phyloP scores from a whole-genome alignment of 2,113 vertebrate species.

The Dasyprocta punctata region DNA sequence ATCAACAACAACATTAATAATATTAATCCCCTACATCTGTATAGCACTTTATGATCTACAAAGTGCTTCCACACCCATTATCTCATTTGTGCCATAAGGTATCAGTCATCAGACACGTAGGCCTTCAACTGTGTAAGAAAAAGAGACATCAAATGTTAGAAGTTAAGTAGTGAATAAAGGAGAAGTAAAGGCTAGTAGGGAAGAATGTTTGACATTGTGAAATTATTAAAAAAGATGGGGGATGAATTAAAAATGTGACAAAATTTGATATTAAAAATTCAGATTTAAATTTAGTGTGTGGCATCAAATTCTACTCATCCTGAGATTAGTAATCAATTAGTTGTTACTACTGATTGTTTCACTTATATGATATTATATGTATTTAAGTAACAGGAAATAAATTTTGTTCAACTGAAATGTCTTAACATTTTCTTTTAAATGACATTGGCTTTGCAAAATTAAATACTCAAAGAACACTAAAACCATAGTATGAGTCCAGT shows the following conservation, averaged over 20 bases:
- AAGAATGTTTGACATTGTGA: conserved; percentile 59
- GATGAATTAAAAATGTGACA: conserved; percentile 81
- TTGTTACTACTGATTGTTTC: conserved; percentile 80
- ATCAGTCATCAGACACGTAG: conserved; percentile 84
- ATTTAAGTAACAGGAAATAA: conserved; percentile 70
- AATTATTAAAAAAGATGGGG: conserved; percentile 63
- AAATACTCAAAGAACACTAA: conserved; percentile 86
- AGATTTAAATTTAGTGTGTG: conserved; percentile 76
- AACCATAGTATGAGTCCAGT: conserved; percentile 82
- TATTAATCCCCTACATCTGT: conserved; percentile 78
- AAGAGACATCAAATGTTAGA: conserved; percentile 78
- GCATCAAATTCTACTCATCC: conserved; percentile 78
- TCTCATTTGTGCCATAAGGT: conserved; percentile 80
- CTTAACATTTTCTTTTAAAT: conserved; percentile 75
- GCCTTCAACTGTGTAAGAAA: conserved; percentile 85
- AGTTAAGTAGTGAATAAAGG: conserved; percentile 66
- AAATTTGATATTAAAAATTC: conserved; percentile 65
- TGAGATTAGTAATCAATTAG: conserved; percentile 78
- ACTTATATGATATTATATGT: conserved; percentile 45
- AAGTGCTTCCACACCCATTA: conserved; percentile 73
- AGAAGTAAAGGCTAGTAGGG: conserved; percentile 68
- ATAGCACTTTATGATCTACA: conserved; percentile 80
- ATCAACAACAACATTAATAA: conserved; percentile 80
- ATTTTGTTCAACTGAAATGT: conserved; percentile 57
- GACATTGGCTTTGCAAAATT: conserved; percentile 85